phyloP scores from a whole-genome alignment of 2,888 invertebrate species.

The Parnassius apollo region DNA sequence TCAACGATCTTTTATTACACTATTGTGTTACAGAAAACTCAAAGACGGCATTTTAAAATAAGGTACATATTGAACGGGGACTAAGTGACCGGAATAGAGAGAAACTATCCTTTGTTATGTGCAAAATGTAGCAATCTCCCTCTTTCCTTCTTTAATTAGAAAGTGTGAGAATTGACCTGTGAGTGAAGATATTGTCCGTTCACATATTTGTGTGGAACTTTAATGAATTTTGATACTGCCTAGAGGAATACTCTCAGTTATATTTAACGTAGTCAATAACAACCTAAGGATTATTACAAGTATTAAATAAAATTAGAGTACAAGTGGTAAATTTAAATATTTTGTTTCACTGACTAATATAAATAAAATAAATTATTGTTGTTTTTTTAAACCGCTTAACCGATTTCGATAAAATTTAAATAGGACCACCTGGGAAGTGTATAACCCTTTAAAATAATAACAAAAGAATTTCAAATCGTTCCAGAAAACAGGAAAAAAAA shows the following conservation, averaged over 20 bases:
- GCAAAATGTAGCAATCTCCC: conserved; percentile 48
- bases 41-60: conserved; percentile 50
- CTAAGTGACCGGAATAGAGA: conserved; percentile 61
- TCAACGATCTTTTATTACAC: conserved; percentile 16
- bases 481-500: too few relatives aligned
- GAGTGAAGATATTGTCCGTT: conserved; percentile 49
- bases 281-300: too few relatives aligned
- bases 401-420: too few relatives aligned
- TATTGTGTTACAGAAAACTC: conserved; percentile 33
- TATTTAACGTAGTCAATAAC: background rate
- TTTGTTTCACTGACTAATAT: too few relatives aligned
- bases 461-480: too few relatives aligned
- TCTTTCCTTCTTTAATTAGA: conserved; percentile 58
- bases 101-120: conserved; percentile 59
- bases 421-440: too few relatives aligned
- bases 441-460: too few relatives aligned
- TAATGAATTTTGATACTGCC: conserved; percentile 18
- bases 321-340: too few relatives aligned
- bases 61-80: conserved; percentile 53
- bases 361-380: too few relatives aligned
- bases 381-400: too few relatives aligned
- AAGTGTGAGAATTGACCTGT: conserved; percentile 59
- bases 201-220: conserved; percentile 43
- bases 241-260: background rate
- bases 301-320: too few relatives aligned